Conservation (phyloP, 2,797 vertebrate genomes). For the Salmo trutta region DNA sequence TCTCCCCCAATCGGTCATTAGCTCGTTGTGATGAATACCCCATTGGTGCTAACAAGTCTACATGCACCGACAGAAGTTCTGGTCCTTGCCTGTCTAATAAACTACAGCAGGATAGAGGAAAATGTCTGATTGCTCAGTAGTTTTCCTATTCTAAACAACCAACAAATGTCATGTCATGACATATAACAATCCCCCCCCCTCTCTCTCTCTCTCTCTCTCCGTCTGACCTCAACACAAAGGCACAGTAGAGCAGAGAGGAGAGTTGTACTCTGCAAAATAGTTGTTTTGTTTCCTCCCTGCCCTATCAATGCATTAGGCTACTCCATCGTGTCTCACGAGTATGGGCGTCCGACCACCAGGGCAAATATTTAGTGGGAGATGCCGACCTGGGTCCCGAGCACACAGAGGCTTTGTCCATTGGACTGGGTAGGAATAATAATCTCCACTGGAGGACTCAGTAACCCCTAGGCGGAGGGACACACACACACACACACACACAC, state of each 20-base stretch:
- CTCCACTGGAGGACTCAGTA: conserved; percentile 42
- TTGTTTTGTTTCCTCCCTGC: not conserved
- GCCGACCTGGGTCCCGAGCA: conserved; percentile 65
- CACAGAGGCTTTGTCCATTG: conserved; percentile 71
- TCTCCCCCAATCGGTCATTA: not conserved
- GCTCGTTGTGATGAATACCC: not conserved
- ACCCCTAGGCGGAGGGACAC: conserved; percentile 49
- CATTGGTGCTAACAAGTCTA: conserved; percentile 25
- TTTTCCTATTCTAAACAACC: too few relatives aligned
- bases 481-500: not conserved
- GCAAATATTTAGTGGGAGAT: conserved; percentile 75
- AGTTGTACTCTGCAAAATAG: too few relatives aligned
- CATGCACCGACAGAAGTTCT: conserved; percentile 24
- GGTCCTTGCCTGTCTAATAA: not conserved
- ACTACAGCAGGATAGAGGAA: conserved; percentile 8
- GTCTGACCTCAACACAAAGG: too few relatives aligned
- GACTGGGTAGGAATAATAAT: conserved; percentile 69
- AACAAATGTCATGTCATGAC: too few relatives aligned
- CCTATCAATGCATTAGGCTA: conserved; percentile 26
- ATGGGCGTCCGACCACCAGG: conserved; percentile 69
- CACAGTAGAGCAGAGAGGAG: too few relatives aligned
- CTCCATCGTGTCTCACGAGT: conserved; percentile 35
- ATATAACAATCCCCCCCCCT: too few relatives aligned
- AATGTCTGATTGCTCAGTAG: not conserved
- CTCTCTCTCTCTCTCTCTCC: too few relatives aligned